Base-by-base conservation (phyloP, 2,113 vertebrate species). In the Lophotis ruficrista region DNA sequence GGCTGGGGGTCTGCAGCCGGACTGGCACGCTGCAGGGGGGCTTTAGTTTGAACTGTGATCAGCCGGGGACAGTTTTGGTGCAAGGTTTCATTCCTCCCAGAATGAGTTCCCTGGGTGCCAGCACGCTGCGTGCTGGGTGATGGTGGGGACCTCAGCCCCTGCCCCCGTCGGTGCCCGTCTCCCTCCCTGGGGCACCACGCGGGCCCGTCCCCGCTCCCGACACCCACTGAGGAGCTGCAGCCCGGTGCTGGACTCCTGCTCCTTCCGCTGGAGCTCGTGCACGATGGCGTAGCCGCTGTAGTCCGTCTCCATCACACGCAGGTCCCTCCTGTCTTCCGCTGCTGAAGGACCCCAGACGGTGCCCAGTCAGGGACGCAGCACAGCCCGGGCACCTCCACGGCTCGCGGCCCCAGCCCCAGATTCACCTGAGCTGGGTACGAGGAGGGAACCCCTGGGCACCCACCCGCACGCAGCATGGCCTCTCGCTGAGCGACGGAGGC, bases 121-220 rank as follows among this genome's bases (percentile, higher is more conserved):
- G 51, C 28, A 35, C 0, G 2, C 5, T 15, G n/a, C 12, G 43
- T 78, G 16, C 28, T 41, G 2, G 12, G 31, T 2, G 1, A 22
- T 0, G 6, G 22, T 21, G 31, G 14, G 20, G 14, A 60, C 2
- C 48, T 31, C 64, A n/a, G 24, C 9, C 27, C 37, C 21, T 15
- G 17, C 12, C 28, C 3, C 22, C 0, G 0, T 18, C 1, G 0
- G 7, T 51, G 48, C 14, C 69, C 10, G 0, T 27, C 14, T 11
- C 41, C 62, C 33, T 6, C 61, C 12, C 30, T 0, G 0, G n/a
- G 7, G 48, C 51, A 25, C 30, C 2, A 0, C 4, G 18, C 33
- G 41, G 35, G 31, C 53, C 70, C 4, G 0, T 25, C 48, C 64
- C 33, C 7, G 0, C 30, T 33, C 21, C 43, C 2, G 5, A 22